A percentile compares a stretch with the other conserved stretches of the same genome.
phyloP scores from a whole-genome alignment of 2,888 invertebrate genomes.

The Ditula angustiorana region DNA sequence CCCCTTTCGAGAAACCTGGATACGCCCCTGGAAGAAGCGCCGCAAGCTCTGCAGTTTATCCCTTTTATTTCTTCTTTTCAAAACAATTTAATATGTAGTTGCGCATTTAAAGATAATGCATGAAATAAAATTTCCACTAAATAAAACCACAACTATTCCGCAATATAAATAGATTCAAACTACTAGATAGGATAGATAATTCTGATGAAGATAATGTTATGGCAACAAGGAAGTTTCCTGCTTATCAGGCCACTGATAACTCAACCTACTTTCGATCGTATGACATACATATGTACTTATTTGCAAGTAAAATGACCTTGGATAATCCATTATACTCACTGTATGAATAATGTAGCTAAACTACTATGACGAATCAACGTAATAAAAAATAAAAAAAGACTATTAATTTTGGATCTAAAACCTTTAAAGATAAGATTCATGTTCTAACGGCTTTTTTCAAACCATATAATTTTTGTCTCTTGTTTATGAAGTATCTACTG shows the following conservation, averaged over 20 bases:
- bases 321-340: conserved; percentile 12
- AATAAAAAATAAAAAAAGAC: background rate
- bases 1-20: too few species aligned
- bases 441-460: background rate
- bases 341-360: conserved; percentile 25
- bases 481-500: background rate
- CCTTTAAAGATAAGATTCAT: background rate
- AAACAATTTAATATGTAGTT: too few species aligned
- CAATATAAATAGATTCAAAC: background rate
- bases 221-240: conserved; percentile 18
- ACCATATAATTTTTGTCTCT: background rate
- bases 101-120: too few species aligned
- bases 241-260: conserved; percentile 23
- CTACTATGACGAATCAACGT: background rate
- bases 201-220: conserved; percentile 10
- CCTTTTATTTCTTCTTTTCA: too few species aligned
- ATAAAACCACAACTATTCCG: background rate
- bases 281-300: conserved; percentile 15
- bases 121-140: background rate
- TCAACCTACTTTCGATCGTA: conserved; percentile 12
- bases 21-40: too few species aligned
- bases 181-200: background rate
- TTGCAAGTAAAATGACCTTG: conserved; percentile 16
- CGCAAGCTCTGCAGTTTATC: too few species aligned
- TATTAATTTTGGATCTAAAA: background rate